Base-by-base conservation (phyloP, 1,140 invertebrate species). In the Hylaeus volcanicus region DNA sequence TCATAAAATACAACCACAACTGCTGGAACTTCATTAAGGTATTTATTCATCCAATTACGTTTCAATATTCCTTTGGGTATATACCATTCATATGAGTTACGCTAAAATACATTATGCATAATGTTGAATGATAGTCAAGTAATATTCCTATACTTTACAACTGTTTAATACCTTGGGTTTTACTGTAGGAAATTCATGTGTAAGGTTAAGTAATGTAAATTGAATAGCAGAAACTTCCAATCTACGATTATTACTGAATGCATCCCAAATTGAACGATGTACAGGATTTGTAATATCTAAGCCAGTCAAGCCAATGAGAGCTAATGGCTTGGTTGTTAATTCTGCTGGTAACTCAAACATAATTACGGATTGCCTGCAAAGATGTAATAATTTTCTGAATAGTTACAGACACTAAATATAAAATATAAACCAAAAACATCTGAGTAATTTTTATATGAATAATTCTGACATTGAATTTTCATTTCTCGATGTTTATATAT, bases 31-130 rank as follows among this genome's bases (percentile, higher is more conserved):
- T 97, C 94, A 86, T 97, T 95, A 8, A 99, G 94, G 92, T 99
- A 98, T 94, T 99, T 99, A 11, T 96, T 94, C 94, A 99, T 97
- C 99, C 99, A 99, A 89, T 98, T 98, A 9, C 96, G 96, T 91
- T 99, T 99, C 3, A 99, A 93, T 81, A 99, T 98, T 48, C 99
- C 99, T 94, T 98, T 99, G 0, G 98, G 98, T 88, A 98, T 96
- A 89, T 99, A 99, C 96, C 97, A 98, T 89, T 99, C 98, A 92
- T 99, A 99, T 0, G 97, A 97, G 86, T 97, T 96, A 88, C 97
- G 95, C 95, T 96, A 88, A 89, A 86, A 82, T 68, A 84, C 45
- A 87, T 86, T 11, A 66, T n/a, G 9, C 56, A 5, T n/a, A 26
- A 71, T 14, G 15, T 15, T 58, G 45, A 71, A 43, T 64, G 68